These are phyloP conservation scores for Furcifer pardalis DNA, from an alignment of 2,797 vertebrate genomes.

Conservation along the genomic window DNA sequence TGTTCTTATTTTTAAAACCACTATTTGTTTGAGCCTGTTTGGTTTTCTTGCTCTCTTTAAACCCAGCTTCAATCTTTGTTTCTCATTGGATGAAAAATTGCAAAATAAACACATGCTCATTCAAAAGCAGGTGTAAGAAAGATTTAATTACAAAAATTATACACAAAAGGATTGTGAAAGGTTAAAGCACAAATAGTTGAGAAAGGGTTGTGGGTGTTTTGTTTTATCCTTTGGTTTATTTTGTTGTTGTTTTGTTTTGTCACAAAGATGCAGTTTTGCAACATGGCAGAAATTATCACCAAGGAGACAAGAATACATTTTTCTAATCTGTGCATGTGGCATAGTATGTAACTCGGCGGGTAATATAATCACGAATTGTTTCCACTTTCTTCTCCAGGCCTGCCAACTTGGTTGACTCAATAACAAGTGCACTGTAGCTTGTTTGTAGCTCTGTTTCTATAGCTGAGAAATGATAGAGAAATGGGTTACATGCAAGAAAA, in stretches of 20 bases:
- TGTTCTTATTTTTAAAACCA: not conserved
- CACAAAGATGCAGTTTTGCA: not conserved
- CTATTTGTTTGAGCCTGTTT: constrained; percentile 1
- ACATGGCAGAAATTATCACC: constrained; percentile 18
- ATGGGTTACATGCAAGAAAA: rapidly evolving
- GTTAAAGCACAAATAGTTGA: constrained; percentile 6
- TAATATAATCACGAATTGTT: constrained; percentile 78
- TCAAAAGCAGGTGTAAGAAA: not conserved
- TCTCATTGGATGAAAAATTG: rapidly evolving
- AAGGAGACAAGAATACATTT: not conserved
- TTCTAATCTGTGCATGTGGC: constrained; percentile 68
- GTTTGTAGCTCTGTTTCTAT: constrained; percentile 80
- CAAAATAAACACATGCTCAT: constrained; percentile 5
- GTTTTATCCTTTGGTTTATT: too few species aligned
- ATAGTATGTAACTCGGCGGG: constrained; percentile 64
- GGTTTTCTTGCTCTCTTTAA: not conserved
- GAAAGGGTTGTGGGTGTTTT: too few species aligned
- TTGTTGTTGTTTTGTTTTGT: not conserved
- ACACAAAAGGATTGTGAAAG: constrained; percentile 20
- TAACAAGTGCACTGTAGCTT: constrained; percentile 75
- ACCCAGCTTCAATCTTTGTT: constrained; percentile 25
- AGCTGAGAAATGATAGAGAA: constrained; percentile 72
- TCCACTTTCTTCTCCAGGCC: constrained; percentile 80
- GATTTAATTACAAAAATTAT: constrained; percentile 32
- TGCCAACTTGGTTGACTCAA: constrained; percentile 73